Base-by-base conservation (phyloP, 2,888 invertebrate genomes). In the Apodemia zela region DNA sequence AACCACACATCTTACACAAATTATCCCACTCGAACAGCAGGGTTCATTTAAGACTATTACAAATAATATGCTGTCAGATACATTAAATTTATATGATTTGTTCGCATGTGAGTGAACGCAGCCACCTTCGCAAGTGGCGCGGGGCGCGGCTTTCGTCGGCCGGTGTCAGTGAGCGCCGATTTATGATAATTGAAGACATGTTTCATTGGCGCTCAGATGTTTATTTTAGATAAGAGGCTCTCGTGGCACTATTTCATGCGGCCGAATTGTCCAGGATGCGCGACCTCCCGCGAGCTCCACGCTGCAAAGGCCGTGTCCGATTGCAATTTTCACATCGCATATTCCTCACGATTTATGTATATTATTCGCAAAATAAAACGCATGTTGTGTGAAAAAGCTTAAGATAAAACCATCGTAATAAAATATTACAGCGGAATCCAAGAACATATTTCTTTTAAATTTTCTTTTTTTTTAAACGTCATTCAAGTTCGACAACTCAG, bases 121-220 rank as follows among this genome's bases (percentile, higher is more conserved):
- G 75, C 72, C 76, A 77, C 75, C 74, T 76, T 74, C 72, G 75
- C 76, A 74, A 73, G 74, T 69, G 76, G 78, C 73, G 79, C 80
- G 76, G 77, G 84, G 85, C 81, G 84, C 82, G 83, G 82, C 80
- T 83, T 82, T 84, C 84, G 78, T 83, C 84, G 81, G 75, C 71
- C 81, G 80, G 76, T 81, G 89, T 86, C 89, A 85, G 84, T 81
- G 77, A 79, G 74, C 79, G 82, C 84, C 88, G 89, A 91, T 91
- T 91, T 91, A 91, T 89, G 89, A 89, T 91, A 90, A 91, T 91
- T 89, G 89, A 91, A 91, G 89, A 83, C 90, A 85, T 89, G 90
- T 89, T 89, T 88, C 89, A 89, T 85, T 83, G 87, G 84, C 84
- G 84, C 81, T 85, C 85, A 81, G 89, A 91, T 90, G 89, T 90